Evolutionary conservation across 2,113 vertebrate genomes (phyloP).

Genomic region (Probosciger aterrimus): DNA sequence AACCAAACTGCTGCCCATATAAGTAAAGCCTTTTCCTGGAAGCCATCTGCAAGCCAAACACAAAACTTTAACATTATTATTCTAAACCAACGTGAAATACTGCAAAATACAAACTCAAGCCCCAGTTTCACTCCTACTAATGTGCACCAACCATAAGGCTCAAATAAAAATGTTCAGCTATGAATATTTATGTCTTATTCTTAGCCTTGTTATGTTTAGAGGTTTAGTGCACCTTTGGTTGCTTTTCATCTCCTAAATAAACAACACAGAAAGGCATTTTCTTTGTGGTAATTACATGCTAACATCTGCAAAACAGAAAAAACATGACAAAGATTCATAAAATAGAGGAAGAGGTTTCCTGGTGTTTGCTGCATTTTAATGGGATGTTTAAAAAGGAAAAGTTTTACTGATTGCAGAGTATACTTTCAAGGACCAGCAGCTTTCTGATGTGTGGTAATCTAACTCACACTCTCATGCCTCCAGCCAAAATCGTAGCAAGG

Average conservation of each 20-base stretch:
- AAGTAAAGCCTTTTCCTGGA: not conserved
- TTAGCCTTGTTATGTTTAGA: not conserved
- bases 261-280: not conserved
- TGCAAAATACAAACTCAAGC: not conserved
- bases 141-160: not conserved
- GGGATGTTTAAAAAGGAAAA: not conserved
- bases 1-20: not conserved
- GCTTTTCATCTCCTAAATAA: not conserved
- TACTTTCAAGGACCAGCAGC: not conserved
- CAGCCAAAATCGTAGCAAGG: not conserved
- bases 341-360: not conserved
- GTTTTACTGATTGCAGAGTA: not conserved
- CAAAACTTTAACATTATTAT: not conserved
- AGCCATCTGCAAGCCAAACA: not conserved
- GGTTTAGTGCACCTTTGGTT: not conserved
- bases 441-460: not conserved
- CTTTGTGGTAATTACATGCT: not conserved
- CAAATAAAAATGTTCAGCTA: not conserved
- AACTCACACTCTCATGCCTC: not conserved
- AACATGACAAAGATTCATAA: not conserved
- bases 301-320: not conserved
- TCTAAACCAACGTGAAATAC: not conserved
- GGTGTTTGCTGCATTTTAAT: not conserved
- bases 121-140: not conserved
- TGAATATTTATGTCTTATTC: not conserved